phyloP scores from a whole-genome alignment of 2,797 vertebrate species.

The Sebastes diaconus region DNA sequence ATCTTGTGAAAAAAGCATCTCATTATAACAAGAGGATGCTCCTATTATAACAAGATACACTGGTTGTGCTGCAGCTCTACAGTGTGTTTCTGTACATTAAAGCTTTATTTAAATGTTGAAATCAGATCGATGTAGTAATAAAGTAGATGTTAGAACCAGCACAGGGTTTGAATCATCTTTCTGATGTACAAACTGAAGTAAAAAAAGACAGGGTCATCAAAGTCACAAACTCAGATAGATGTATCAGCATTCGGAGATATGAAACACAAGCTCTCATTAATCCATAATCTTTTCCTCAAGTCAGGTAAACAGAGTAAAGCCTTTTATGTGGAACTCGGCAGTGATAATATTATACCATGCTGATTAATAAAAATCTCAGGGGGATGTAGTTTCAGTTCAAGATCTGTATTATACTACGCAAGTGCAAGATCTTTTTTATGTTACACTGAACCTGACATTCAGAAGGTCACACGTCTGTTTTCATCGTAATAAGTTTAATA shows the following conservation, averaged over 20 bases:
- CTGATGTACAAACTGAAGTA: background rate
- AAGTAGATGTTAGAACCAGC: background rate
- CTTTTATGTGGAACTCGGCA: slow-evolving; percentile 21
- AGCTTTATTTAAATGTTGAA: background rate
- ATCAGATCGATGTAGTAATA: background rate
- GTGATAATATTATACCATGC: background rate
- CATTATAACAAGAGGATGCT: slow-evolving; percentile 38
- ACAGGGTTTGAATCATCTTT: background rate
- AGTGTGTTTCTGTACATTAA: background rate
- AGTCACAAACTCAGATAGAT: background rate
- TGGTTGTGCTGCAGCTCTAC: background rate
- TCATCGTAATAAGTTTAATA: background rate
- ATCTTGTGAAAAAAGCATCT: slow-evolving; percentile 26
- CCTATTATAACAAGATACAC: slow-evolving; percentile 4
- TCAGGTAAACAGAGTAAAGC: slow-evolving; percentile 35
- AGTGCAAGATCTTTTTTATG: background rate
- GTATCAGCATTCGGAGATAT: slow-evolving; percentile 2
- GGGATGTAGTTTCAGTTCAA: background rate
- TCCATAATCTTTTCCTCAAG: slow-evolving; percentile 20
- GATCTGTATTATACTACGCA: background rate
- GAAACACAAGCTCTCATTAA: background rate
- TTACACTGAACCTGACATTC: slow-evolving; percentile 3
- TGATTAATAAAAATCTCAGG: slow-evolving; percentile 25
- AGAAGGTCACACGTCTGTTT: slow-evolving; percentile 6
- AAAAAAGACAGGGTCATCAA: background rate